Base-by-base conservation (phyloP, 2,888 invertebrate genomes). In the Electrophaes corylata region DNA sequence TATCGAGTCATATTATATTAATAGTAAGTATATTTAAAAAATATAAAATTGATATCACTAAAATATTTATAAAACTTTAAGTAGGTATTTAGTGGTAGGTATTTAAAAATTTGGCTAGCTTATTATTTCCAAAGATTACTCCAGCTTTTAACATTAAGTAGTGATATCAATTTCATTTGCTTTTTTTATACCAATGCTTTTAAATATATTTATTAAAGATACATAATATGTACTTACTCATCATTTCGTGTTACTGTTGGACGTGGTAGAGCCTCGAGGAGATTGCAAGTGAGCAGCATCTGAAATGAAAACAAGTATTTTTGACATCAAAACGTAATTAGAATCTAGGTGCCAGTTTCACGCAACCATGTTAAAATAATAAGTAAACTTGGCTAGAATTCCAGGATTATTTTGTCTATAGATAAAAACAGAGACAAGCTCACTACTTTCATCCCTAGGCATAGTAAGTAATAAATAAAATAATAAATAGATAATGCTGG, bases 141-240 rank as follows among this genome's bases (percentile, higher is more conserved):
- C 11, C 11, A 14, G 14, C 4, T 35, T 35, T 16, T 1, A 35
- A 35, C 14, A 35, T 1, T 3, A 37, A 16, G 18, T 4, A 14
- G 35, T 52, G 48, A 52, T 56, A 60, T 60, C 56, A 19, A 37
- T 60, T 60, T 56, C 44, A 40, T 44, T 12, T 43, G 18, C n/a
- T 26, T 18, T 40, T 33, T 16, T 2, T 39, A 39, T n/a, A 6
- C 6, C 6, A 8, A 39, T 4, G 18, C 10, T 16, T 26, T 6
- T 8, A 3, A 16, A 35, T 4, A n/a, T 12, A 26, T 48, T 19
- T 40, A 29, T 31, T 49, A 11, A 31, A 31, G 1, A 23, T 16
- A 6, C 41, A 6, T 26, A n/a, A 8, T n/a, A 12, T 2, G 41
- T 54, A 77, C 86, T 85, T 76, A 86, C 87, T 87, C 87, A 67